These are phyloP conservation scores for Pantherophis guttatus DNA, from an alignment of 2,113 vertebrate species.

Conservation along the genomic window DNA sequence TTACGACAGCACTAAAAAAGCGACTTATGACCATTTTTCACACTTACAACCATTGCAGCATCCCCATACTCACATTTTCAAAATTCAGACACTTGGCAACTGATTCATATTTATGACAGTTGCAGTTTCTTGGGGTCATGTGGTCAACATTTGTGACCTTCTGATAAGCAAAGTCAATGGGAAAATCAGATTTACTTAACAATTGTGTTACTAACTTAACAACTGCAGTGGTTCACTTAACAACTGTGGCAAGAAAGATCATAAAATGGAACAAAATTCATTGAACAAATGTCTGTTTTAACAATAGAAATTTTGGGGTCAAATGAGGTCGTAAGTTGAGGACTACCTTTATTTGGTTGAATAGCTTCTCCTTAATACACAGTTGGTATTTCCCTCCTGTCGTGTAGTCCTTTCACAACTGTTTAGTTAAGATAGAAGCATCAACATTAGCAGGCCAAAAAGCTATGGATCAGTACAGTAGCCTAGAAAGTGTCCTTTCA, in stretches of 20 bases:
- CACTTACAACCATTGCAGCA: not conserved
- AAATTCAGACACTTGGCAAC: not conserved
- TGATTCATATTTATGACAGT: not conserved
- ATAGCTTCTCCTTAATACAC: not conserved
- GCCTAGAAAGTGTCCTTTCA: not conserved
- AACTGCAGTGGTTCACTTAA: not conserved
- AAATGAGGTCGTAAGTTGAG: not conserved
- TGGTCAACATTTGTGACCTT: not conserved
- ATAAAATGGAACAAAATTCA: not conserved
- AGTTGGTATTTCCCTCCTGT: not conserved
- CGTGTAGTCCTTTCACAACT: not conserved
- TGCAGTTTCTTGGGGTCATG: not conserved
- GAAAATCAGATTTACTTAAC: not conserved
- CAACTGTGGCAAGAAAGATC: too few species aligned
- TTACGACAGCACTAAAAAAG: not conserved
- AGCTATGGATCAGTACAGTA: not conserved
- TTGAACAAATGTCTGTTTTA: not conserved
- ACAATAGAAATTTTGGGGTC: not conserved
- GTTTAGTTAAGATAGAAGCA: not conserved
- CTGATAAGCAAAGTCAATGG: not conserved
- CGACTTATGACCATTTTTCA: not conserved
- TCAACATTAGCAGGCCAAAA: not conserved
- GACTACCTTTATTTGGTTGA: not conserved
- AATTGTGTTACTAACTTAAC: not conserved
- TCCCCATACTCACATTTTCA: not conserved